A percentile compares a stretch with the other conserved stretches of the same genome.
phyloP scores from a whole-genome alignment of 2,888 invertebrate species.

The Nyleta sp. region DNA sequence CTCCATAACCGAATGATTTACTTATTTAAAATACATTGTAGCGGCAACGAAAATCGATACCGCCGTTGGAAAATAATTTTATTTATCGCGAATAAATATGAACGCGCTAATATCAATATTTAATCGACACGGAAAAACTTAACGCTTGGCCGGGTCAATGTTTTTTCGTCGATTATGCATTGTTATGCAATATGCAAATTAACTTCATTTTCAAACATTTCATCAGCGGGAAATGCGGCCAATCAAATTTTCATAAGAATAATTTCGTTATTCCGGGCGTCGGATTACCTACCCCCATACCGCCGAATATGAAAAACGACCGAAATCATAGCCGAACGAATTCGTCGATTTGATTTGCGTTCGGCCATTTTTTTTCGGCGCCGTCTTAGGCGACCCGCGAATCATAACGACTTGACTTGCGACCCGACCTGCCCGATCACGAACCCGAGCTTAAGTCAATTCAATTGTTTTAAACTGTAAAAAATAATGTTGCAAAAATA shows the following conservation, averaged over 20 bases:
- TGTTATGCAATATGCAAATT: constrained; percentile 39
- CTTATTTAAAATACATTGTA: constrained; percentile 37
- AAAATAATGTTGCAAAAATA: no score
- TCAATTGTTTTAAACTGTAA: no score
- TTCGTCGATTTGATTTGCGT: background rate
- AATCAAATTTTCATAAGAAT: constrained; percentile 30
- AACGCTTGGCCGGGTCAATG: constrained; percentile 28
- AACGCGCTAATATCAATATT: constrained; percentile 44
- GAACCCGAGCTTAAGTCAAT: constrained; percentile 30
- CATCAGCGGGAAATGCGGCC: constrained; percentile 7
- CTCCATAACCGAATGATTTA: constrained; percentile 16
- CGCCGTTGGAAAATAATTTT: constrained; percentile 34
- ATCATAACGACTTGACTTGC: constrained; percentile 44
- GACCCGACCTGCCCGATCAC: constrained; percentile 47
- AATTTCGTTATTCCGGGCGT: constrained; percentile 6
- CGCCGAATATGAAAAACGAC: no score
- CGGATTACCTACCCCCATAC: no score
- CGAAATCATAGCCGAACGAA: no score
- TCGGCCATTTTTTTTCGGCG: constrained; percentile 3
- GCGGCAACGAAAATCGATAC: constrained; percentile 27
- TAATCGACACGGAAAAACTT: constrained; percentile 35
- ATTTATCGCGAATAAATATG: constrained; percentile 34
- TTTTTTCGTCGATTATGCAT: constrained; percentile 23
- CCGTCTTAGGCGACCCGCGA: constrained; percentile 15
- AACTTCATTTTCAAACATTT: constrained; percentile 36